Conservation (phyloP, 2,888 invertebrate species). For the Thelaira solivaga region DNA sequence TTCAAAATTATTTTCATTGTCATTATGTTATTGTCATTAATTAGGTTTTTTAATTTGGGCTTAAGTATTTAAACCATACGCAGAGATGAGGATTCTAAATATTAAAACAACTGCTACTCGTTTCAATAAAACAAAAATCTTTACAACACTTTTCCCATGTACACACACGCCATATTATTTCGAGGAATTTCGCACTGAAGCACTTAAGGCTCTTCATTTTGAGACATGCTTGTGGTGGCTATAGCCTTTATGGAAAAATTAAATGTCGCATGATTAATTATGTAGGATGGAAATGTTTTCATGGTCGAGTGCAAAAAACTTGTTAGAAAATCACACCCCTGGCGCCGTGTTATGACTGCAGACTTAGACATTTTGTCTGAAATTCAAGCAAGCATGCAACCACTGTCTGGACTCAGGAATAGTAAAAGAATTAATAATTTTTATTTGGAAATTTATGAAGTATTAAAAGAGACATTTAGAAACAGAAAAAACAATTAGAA, state of each 20-base stretch:
- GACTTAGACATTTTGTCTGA: conserved; percentile 29
- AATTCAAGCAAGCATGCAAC: conserved; percentile 41
- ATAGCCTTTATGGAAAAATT: neutral
- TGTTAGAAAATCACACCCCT: conserved; percentile 32
- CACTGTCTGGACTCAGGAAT: conserved; percentile 16
- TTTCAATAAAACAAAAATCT: no score
- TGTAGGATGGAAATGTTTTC: conserved; percentile 31
- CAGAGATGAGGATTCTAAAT: no score
- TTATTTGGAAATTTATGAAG: no score
- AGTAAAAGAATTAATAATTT: neutral
- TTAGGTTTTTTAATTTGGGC: no score
- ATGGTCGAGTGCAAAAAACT: conserved; percentile 42
- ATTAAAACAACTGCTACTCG: no score
- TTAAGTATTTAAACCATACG: no score
- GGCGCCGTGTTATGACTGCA: conserved; percentile 51
- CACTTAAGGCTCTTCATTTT: neutral
- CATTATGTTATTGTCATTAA: no score
- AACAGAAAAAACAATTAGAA: neutral
- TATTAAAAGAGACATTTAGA: no score
- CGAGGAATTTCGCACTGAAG: conserved; percentile 32
- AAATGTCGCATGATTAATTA: conserved; percentile 39
- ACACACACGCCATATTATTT: conserved; percentile 48
- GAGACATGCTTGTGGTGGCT: neutral
- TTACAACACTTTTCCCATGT: no score
- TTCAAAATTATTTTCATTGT: no score